Conservation (phyloP, 2,113 vertebrate species). For the Rhynchomys soricoides region DNA sequence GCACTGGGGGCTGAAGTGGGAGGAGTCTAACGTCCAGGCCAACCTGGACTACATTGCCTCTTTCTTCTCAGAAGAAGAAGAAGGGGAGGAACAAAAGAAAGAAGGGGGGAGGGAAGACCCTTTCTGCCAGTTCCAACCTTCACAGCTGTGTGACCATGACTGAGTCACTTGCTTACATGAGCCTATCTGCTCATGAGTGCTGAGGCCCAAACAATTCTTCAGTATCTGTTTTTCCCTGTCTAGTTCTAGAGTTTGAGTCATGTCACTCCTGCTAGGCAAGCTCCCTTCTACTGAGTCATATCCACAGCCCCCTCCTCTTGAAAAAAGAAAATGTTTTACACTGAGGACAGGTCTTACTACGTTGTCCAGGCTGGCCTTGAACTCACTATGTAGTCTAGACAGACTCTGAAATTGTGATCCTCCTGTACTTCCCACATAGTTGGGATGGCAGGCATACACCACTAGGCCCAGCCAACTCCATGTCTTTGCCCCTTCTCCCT, state of each 20-base stretch:
- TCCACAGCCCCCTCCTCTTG: too few species aligned
- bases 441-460: too few species aligned
- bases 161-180: neutral
- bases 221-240: neutral
- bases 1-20: neutral
- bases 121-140: neutral
- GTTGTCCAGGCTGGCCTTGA: neutral
- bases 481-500: neutral
- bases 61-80: neutral
- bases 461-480: neutral
- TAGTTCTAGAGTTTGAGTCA: neutral
- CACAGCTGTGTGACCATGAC: neutral
- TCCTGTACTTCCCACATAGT: neutral
- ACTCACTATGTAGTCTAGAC: neutral
- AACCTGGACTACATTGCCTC: neutral
- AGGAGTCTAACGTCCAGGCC: too few species aligned
- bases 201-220: neutral
- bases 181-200: neutral
- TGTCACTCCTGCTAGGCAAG: neutral
- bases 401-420: neutral
- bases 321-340: neutral
- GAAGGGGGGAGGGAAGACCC: neutral
- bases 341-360: neutral
- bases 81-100: neutral
- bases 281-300: neutral